Percentiles rank a stretch among this genome's conserved stretches.
phyloP scores from a whole-genome alignment of 2,797 vertebrate genomes.

The Dendrocincla tyrannina region DNA sequence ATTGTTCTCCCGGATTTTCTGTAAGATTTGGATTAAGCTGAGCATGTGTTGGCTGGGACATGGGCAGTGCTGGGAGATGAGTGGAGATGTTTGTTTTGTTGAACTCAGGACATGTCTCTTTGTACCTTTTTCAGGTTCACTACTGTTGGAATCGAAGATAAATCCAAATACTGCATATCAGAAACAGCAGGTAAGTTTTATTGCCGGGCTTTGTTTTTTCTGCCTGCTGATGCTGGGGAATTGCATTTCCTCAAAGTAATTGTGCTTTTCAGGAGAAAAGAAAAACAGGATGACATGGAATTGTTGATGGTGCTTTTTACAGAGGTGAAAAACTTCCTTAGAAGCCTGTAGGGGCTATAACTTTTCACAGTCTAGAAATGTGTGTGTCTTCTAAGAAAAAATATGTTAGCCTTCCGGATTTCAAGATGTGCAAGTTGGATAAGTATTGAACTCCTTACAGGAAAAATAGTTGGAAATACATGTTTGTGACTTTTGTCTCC shows the following conservation, averaged over 20 bases:
- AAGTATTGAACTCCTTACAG: background rate
- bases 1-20: background rate
- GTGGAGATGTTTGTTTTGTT: background rate
- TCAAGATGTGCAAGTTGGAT: background rate
- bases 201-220: slow-evolving; percentile 1
- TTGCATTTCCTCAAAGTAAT: background rate
- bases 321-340: background rate
- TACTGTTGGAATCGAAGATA: slow-evolving; percentile 98
- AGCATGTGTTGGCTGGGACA: background rate
- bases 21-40: background rate
- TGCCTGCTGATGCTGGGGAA: slow-evolving; percentile 9
- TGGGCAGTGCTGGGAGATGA: background rate
- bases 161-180: slow-evolving; percentile 99
- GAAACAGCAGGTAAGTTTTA: slow-evolving; percentile 95
- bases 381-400: background rate
- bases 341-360: background rate
- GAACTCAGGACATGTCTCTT: slow-evolving; percentile 28
- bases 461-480: background rate
- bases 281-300: background rate
- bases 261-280: background rate
- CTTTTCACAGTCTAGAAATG: background rate
- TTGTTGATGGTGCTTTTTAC: background rate
- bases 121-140: slow-evolving; percentile 85
- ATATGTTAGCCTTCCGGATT: background rate
- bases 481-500: background rate